phyloP scores from a whole-genome alignment of 2,888 invertebrate species.

The Monopis laevigella region DNA sequence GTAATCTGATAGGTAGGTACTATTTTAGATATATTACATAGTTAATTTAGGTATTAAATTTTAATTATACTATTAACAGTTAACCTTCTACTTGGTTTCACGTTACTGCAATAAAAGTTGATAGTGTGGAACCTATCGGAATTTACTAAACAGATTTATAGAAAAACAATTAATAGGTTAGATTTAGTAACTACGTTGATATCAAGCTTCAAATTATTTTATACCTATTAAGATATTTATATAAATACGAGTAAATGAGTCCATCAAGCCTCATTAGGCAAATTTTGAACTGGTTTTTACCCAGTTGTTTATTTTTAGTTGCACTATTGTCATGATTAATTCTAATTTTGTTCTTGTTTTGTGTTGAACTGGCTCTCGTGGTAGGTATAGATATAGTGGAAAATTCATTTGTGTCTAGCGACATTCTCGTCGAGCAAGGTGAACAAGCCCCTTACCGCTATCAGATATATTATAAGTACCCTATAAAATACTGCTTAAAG shows the following conservation, averaged over 20 bases:
- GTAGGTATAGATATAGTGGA: constrained; percentile 20
- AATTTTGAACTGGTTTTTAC: too few species aligned
- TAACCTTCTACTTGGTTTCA: constrained; percentile 3
- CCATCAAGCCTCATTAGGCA: too few species aligned
- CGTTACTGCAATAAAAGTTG: constrained; percentile 1
- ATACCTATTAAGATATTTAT: too few species aligned
- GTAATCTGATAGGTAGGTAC: too few species aligned
- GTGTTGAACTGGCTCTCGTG: neutral
- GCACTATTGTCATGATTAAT: neutral
- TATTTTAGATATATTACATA: too few species aligned
- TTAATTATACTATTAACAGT: neutral
- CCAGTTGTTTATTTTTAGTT: constrained; percentile 4
- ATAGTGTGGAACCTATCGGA: too few species aligned
- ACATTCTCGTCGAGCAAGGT: constrained; percentile 41
- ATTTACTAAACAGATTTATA: too few species aligned
- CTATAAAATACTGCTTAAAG: constrained; percentile 30
- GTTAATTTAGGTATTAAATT: neutral
- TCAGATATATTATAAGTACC: constrained; percentile 20
- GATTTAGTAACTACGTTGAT: too few species aligned
- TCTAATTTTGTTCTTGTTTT: neutral
- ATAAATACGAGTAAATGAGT: too few species aligned
- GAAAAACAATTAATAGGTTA: too few species aligned
- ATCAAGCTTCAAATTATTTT: too few species aligned
- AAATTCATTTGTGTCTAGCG: constrained; percentile 28
- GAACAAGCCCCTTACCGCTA: constrained; percentile 33